Percentiles rank a stretch among this genome's conserved stretches.
phyloP scores from a whole-genome alignment of 2,888 invertebrate genomes.

The Unio delphinus region DNA sequence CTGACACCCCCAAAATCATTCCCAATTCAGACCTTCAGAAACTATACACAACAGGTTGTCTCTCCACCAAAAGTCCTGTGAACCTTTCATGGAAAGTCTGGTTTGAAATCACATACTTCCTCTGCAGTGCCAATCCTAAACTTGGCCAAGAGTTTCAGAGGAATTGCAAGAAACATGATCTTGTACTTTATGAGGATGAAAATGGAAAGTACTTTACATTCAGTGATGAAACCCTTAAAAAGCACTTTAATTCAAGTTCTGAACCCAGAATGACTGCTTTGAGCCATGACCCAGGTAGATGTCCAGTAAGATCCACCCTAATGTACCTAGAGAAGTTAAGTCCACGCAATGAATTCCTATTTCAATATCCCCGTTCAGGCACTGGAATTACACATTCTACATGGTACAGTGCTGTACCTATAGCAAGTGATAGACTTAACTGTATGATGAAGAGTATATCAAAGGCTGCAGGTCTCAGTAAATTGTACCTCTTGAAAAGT shows the following conservation, averaged over 20 bases:
- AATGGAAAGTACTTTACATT: slow-evolving; percentile 22
- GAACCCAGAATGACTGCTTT: slow-evolving; percentile 17
- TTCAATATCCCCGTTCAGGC: slow-evolving; percentile 15
- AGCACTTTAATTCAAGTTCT: too few relatives aligned
- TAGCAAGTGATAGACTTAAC: too few relatives aligned
- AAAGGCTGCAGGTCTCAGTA: too few relatives aligned
- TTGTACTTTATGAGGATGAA: slow-evolving; percentile 22
- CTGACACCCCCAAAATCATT: slow-evolving; percentile 1
- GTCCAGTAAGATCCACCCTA: slow-evolving; percentile 23
- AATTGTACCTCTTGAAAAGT: too few relatives aligned
- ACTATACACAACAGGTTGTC: slow-evolving; percentile 13
- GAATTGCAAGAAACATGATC: slow-evolving; percentile 8
- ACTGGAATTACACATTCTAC: too few relatives aligned
- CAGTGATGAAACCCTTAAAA: slow-evolving; percentile 1
- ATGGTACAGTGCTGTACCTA: too few relatives aligned
- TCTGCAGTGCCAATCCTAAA: slow-evolving; percentile 8
- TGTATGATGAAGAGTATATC: too few relatives aligned
- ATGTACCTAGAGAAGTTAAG: slow-evolving; percentile 21
- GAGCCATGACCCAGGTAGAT: slow-evolving; percentile 11
- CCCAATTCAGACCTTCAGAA: slow-evolving; percentile 13
- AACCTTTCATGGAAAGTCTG: slow-evolving; percentile 23
- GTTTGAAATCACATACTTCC: slow-evolving; percentile 25
- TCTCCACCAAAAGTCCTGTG: slow-evolving; percentile 19
- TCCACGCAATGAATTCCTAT: slow-evolving; percentile 17
- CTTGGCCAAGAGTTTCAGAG: too few relatives aligned